These are phyloP conservation scores for Enteromius argenteus DNA, from an alignment of 2,797 vertebrate genomes.

Conservation along the genomic window DNA sequence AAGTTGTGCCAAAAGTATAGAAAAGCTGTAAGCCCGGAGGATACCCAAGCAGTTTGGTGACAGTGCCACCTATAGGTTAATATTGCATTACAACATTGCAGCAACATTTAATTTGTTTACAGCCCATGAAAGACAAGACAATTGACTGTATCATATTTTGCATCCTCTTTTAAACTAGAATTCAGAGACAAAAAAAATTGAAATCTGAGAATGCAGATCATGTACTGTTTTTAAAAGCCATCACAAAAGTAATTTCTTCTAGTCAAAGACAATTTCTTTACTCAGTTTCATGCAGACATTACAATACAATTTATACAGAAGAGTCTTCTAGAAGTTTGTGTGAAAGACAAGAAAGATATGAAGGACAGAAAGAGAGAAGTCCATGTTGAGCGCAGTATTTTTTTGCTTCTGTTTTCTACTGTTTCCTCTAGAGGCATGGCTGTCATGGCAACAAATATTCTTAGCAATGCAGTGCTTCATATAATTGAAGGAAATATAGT, in stretches of 20 bases:
- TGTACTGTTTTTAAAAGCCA: not conserved
- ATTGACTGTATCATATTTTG: not conserved
- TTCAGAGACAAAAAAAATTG: not conserved
- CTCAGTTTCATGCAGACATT: not conserved
- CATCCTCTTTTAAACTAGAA: not conserved
- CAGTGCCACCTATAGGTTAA: not conserved
- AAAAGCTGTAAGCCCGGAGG: not conserved
- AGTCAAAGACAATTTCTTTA: not conserved
- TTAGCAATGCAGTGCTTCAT: slow-evolving; percentile 64
- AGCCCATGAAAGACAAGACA: not conserved
- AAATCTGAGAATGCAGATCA: not conserved
- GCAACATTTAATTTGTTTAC: not conserved
- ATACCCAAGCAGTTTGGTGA: not conserved
- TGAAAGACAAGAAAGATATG: not conserved
- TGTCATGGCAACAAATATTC: slow-evolving; percentile 70
- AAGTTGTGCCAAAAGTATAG: not conserved
- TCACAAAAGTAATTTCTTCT: not conserved
- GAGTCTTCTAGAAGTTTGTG: not conserved
- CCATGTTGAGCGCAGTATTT: not conserved
- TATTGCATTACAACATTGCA: not conserved
- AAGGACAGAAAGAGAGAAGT: slow-evolving; percentile 10
- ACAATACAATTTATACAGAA: too few relatives aligned
- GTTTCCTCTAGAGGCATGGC: slow-evolving; percentile 58
- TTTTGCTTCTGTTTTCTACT: slow-evolving; percentile 18
- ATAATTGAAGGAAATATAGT: slow-evolving; percentile 60